Base-by-base conservation (phyloP, 1,140 invertebrate genomes). In the Nilaparvata lugens region DNA sequence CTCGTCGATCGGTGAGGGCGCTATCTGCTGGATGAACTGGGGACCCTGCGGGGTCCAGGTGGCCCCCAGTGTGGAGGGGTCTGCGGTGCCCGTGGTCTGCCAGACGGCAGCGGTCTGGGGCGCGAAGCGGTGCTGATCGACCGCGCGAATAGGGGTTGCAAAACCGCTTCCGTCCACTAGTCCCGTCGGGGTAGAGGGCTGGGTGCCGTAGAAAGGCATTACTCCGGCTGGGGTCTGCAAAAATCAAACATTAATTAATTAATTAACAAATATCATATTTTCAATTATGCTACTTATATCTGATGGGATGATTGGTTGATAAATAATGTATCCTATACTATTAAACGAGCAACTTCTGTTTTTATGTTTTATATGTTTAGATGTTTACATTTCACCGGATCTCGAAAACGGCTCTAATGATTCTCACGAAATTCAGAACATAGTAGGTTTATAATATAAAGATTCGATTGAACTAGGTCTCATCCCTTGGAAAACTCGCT, bases 21-120 rank as follows among this genome's bases (percentile, higher is more conserved):
- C 66, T 48, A 68, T 38, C 51, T 68, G 66, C 43, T 69, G 68
- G 48, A 68, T 68, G 31, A 68, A 68, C 54, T 68, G 66, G 2
- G 16, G 45, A 6, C 68, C 66, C 54, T 69, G 68, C 23, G 66
- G 66, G 0, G 66, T 61, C 67, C 67, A 69, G 5, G 64, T 61
- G 51, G 63, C 66, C 61, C 61, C 43, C 21, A 60, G 35, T 13
- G 55, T 38, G 38, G 64, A 65, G 19, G 67, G 65, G 53, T 68
- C 67, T 5, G 64, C 35, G 14, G 58, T 56, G 16, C 61, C 16
- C 4, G 65, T 54, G 55, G 65, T 65, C n/a, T 67, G 66, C 67
- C 67, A 68, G 6, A 68, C 67, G 2, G 67, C 63, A 42, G 66
- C 67, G n/a, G n/a, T n/a, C 13, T 48, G 45, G 45, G 21, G 31